Evolutionary conservation across 2,888 invertebrate genomes (phyloP).

Genomic region (Limnephilus rhombicus): DNA sequence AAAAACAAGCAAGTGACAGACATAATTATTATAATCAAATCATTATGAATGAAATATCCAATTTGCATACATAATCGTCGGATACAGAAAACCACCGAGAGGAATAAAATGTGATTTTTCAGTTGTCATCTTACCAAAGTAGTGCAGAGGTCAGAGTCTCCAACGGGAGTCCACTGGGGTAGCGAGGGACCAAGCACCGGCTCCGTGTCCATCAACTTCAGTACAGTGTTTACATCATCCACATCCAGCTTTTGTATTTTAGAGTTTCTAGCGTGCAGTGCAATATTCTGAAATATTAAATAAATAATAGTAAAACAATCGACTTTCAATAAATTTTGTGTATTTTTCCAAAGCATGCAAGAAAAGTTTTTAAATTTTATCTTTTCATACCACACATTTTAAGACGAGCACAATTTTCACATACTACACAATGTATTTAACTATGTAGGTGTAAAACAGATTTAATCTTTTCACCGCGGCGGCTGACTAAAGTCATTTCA

Average conservation of each 20-base stretch:
- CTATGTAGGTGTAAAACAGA: too few species aligned
- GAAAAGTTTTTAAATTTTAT: too few species aligned
- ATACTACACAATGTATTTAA: too few species aligned
- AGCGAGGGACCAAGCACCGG: constrained; percentile 72
- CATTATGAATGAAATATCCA: neutral
- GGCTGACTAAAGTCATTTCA: too few species aligned
- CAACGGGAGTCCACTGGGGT: constrained; percentile 71
- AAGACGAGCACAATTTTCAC: too few species aligned
- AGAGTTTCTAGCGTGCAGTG: constrained; percentile 75
- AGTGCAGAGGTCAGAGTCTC: constrained; percentile 73
- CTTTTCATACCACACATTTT: too few species aligned
- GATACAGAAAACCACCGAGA: neutral
- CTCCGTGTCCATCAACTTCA: constrained; percentile 73
- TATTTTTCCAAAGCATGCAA: too few species aligned
- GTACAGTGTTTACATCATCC: constrained; percentile 74
- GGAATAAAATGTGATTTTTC: neutral
- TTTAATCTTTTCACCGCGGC: too few species aligned
- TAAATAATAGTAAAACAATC: neutral
- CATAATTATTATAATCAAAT: neutral
- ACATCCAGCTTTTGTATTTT: constrained; percentile 74
- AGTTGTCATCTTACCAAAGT: constrained; percentile 71
- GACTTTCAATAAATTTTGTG: too few species aligned
- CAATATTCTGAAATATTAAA: constrained; percentile 70
- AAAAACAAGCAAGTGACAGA: neutral
- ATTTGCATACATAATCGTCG: neutral